Evolutionary conservation across 2,888 invertebrate species (phyloP).

Genomic region (Oscheius myriophilus): DNA sequence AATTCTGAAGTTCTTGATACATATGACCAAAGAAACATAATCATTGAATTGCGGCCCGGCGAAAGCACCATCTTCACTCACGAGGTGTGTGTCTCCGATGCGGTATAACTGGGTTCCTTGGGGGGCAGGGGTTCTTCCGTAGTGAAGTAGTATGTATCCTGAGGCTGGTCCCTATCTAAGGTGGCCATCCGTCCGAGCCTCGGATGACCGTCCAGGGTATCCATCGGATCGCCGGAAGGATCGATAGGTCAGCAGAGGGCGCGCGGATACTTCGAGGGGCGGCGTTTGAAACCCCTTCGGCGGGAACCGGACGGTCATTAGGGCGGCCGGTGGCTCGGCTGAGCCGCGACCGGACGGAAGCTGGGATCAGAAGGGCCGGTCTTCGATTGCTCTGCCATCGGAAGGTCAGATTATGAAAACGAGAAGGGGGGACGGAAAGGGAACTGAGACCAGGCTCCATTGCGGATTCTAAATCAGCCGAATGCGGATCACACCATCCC

Average conservation of each 20-base stretch:
- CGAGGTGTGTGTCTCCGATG: slow-evolving; percentile 18
- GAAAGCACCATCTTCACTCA: slow-evolving; percentile 10
- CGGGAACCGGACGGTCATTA: slow-evolving; percentile 27
- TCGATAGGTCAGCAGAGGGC: slow-evolving; percentile 25
- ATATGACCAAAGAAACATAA: too few species aligned
- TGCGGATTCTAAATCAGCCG: too few species aligned
- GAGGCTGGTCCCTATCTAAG: slow-evolving; percentile 33
- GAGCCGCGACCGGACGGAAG: too few species aligned
- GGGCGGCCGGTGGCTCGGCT: neutral
- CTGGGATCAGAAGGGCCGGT: too few species aligned
- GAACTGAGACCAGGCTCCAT: too few species aligned
- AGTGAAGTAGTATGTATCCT: slow-evolving; percentile 35
- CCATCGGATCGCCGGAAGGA: slow-evolving; percentile 28
- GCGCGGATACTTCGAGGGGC: slow-evolving; percentile 24
- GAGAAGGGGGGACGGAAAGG: too few species aligned
- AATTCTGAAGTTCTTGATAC: too few species aligned
- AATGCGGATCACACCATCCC: too few species aligned
- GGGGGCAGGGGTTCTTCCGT: slow-evolving; percentile 21
- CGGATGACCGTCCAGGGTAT: slow-evolving; percentile 46
- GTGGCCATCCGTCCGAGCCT: slow-evolving; percentile 39
- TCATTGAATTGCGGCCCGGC: too few species aligned
- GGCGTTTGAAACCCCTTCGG: slow-evolving; percentile 19
- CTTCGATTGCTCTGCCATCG: too few species aligned
- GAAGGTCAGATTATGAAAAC: too few species aligned
- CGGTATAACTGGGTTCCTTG: slow-evolving; percentile 15